These are phyloP conservation scores for Mycteria americana DNA, from an alignment of 2,797 vertebrate genomes.

Conservation along the genomic window DNA sequence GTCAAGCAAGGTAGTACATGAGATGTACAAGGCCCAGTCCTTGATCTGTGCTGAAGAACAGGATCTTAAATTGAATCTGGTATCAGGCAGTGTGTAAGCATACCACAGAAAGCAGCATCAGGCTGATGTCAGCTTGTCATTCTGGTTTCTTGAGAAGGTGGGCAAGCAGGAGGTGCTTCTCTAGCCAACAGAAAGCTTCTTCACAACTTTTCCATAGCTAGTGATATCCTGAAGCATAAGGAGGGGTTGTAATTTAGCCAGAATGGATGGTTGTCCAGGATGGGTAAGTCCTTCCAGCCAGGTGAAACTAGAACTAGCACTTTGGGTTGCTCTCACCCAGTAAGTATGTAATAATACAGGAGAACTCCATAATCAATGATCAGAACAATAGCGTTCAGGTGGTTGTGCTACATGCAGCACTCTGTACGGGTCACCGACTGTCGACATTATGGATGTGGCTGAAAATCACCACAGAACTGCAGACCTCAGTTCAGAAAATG, in stretches of 20 bases:
- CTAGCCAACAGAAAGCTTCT: not conserved
- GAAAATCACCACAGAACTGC: not conserved
- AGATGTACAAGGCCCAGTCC: slow-evolving; percentile 35
- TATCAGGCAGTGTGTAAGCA: not conserved
- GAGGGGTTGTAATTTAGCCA: not conserved
- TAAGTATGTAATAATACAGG: not conserved
- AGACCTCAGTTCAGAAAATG: not conserved
- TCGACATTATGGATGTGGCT: not conserved
- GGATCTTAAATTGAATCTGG: not conserved
- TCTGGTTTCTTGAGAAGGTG: not conserved
- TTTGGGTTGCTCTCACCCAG: not conserved
- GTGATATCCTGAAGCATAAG: not conserved
- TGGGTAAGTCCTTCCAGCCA: not conserved
- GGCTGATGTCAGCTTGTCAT: not conserved
- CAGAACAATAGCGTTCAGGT: not conserved
- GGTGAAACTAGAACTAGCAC: not conserved
- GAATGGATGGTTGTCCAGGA: not conserved
- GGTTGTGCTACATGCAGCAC: not conserved
- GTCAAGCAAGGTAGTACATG: slow-evolving; percentile 56
- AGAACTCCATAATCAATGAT: not conserved
- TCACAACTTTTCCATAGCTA: not conserved
- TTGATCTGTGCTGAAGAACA: slow-evolving; percentile 9
- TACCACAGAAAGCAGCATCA: rapidly evolving
- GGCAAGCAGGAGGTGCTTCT: not conserved
- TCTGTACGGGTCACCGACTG: not conserved